Conservation (phyloP, 2,797 vertebrate genomes). For the Epinephelus coioides region DNA sequence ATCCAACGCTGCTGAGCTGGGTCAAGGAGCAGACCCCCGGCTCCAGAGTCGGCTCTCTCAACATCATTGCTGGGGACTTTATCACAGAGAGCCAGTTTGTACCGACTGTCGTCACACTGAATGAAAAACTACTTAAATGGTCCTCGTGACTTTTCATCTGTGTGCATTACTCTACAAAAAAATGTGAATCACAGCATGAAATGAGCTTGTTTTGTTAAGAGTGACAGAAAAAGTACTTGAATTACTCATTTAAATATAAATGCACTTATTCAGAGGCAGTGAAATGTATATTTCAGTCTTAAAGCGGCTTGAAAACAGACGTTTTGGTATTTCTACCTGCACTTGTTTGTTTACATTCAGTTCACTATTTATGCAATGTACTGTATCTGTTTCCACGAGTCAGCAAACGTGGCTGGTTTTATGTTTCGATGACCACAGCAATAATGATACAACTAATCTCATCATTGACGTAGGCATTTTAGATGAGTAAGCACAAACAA, state of each 20-base stretch:
- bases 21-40: constrained; percentile 90
- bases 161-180: constrained; percentile 29
- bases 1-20: constrained; percentile 89
- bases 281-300: constrained; percentile 46
- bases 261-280: constrained; percentile 54
- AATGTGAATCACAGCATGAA: constrained; percentile 68
- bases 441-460: constrained; percentile 68
- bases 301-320: constrained; percentile 53
- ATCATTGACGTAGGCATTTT: constrained; percentile 51
- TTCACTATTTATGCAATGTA: constrained; percentile 68
- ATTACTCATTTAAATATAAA: constrained; percentile 62
- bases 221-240: constrained; percentile 66
- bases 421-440: constrained; percentile 71
- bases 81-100: constrained; percentile 87
- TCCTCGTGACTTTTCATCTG: constrained; percentile 61
- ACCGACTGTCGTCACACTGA: constrained; percentile 89
- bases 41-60: constrained; percentile 81
- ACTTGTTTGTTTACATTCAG: constrained; percentile 73
- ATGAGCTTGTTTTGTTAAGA: constrained; percentile 61
- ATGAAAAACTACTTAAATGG: constrained; percentile 86
- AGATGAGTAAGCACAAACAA: constrained; percentile 69
- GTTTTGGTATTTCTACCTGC: constrained; percentile 48
- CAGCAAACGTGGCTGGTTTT: constrained; percentile 37
- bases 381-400: constrained; percentile 53
- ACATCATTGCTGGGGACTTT: constrained; percentile 96